Base-by-base conservation (phyloP, 2,113 vertebrate species). In the Sander vitreus region DNA sequence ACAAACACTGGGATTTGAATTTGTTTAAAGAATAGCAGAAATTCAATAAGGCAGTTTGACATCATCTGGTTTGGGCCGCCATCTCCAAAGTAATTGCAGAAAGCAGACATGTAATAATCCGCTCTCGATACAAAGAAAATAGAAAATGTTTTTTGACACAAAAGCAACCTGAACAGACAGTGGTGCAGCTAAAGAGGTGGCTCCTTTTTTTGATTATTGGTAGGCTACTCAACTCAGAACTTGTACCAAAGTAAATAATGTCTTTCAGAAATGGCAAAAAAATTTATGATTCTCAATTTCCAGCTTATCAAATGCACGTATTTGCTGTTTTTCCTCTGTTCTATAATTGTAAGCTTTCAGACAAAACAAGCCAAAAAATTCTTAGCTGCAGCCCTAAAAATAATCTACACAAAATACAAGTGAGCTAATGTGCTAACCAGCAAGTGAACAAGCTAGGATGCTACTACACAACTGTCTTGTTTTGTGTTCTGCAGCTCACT, bases 1-100 rank as follows among this genome's bases (percentile, higher is more conserved):
- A 77, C 78, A 76, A 86, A 77, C 47, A 15, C 27, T 2, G 3
- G 18, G 57, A 21, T 18, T 18, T 18, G 62, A 25, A 30, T 79
- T 73, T 70, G 48, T 80, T 79, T 53, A 75, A 48, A 62, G 63
- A 64, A n/a, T 27, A 36, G 64, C 50, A 53, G 48, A 65, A 10
- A 54, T 63, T 53, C 23, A 12, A 10, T 4, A 51, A 60, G 57
- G 16, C 50, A 33, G 48, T 63, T 53, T 19, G 8, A 36, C 7
- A 1, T 19, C 8, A 33, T 48, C 47, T 23, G 39, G 30, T 50
- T 63, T 36, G 30, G 12, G 48, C 25, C 50, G 23, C 30, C 62
- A 23, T 18, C 18, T 36, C 14, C 14, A 19, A 36, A 73, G 75
- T 63, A 30, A 23, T 30, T 18, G 5, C n/a, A 55, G 25, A 36